phyloP scores from a whole-genome alignment of 2,113 vertebrate genomes.

The Lophura nycthemera region DNA sequence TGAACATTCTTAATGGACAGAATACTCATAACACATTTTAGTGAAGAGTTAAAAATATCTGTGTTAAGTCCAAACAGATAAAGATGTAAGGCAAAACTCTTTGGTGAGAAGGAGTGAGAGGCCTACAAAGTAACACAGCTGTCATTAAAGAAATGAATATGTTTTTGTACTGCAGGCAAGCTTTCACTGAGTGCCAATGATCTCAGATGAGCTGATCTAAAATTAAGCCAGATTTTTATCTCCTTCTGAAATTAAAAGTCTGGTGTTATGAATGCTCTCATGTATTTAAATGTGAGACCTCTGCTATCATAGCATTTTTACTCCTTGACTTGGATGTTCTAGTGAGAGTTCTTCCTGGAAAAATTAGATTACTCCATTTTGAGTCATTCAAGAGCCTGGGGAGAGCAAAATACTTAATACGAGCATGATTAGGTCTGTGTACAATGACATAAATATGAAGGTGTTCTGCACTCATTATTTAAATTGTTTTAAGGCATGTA shows the following conservation, averaged over 20 bases:
- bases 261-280: not conserved
- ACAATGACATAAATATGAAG: not conserved
- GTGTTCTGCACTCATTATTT: not conserved
- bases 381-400: not conserved
- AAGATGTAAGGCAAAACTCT: not conserved
- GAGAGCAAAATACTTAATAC: not conserved
- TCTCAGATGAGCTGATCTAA: not conserved
- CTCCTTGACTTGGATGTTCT: not conserved
- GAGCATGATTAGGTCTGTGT: not conserved
- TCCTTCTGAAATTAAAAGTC: not conserved
- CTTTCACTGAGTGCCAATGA: not conserved
- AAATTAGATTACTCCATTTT: not conserved
- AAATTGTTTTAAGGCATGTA: not conserved
- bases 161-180: not conserved
- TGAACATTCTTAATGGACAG: not conserved
- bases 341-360: not conserved
- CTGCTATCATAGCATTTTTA: not conserved
- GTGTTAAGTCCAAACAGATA: not conserved
- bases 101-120: not conserved
- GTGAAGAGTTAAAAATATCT: not conserved
- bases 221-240: slow-evolving; percentile 17
- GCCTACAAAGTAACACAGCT: not conserved
- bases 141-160: not conserved
- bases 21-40: not conserved
- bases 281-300: not conserved